These are phyloP conservation scores for Lethenteron reissneri DNA, from an alignment of 2,113 vertebrate species.

Conservation along the genomic window DNA sequence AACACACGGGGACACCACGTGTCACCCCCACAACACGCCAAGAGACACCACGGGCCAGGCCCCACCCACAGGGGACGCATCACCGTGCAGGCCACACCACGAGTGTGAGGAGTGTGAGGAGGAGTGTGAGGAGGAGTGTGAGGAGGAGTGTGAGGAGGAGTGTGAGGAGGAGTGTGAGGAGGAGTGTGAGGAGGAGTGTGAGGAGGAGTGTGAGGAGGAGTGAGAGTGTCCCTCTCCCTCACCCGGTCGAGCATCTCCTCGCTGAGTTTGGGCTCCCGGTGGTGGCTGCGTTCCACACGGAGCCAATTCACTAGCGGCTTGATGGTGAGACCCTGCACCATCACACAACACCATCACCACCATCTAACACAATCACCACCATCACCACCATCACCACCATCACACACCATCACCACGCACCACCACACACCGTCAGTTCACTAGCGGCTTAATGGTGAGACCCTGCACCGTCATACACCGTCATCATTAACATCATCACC, in stretches of 20 bases:
- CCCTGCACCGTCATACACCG: constrained; percentile 31
- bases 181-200: neutral
- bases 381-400: too few relatives aligned
- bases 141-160: neutral
- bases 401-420: too few relatives aligned
- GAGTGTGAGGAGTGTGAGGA: neutral
- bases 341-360: constrained; percentile 10
- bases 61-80: too few relatives aligned
- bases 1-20: too few relatives aligned
- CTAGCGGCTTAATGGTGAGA: constrained; percentile 79
- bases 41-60: too few relatives aligned
- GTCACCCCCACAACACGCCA: too few relatives aligned
- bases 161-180: neutral
- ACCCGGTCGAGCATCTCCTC: constrained; percentile 75
- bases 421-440: constrained; percentile 21
- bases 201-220: neutral
- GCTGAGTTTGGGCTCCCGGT: constrained; percentile 40
- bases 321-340: constrained; percentile 61
- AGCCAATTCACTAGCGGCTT: constrained; percentile 86
- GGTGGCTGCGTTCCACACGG: constrained; percentile 52
- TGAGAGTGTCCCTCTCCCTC: constrained; percentile 13
- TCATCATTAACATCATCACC: neutral
- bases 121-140: neutral
- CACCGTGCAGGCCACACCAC: too few relatives aligned
- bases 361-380: too few relatives aligned